phyloP scores from a whole-genome alignment of 1,140 invertebrate genomes.

The Aphidius gifuensis region DNA sequence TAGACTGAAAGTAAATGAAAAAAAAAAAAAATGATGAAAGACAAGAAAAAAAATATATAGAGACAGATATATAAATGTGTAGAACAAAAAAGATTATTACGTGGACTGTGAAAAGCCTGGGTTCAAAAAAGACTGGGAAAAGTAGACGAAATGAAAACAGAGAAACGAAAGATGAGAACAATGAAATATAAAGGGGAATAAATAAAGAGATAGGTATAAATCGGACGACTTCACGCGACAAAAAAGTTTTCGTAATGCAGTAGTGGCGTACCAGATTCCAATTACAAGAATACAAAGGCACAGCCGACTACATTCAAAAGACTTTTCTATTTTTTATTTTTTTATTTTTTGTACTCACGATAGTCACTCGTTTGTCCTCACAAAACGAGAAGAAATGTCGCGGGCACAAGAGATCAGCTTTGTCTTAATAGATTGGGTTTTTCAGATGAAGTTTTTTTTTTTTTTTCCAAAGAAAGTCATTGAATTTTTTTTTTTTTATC shows the following conservation, averaged over 20 bases:
- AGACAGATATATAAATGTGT: background rate
- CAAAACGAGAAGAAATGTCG: conserved; percentile 4
- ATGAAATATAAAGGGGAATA: conserved; percentile 12
- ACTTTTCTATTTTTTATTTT: background rate
- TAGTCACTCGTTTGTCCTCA: background rate
- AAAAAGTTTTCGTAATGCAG: conserved; percentile 9
- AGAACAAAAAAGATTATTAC: too few species aligned
- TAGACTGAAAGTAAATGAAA: background rate
- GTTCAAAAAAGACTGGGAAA: background rate
- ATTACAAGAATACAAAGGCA: conserved; percentile 20
- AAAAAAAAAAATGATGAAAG: background rate
- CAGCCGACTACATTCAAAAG: background rate
- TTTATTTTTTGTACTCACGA: conserved; percentile 2
- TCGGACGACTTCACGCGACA: conserved; percentile 12
- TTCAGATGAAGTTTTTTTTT: background rate
- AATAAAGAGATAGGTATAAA: conserved; percentile 9
- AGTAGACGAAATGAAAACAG: conserved; percentile 3
- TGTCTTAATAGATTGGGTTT: conserved; percentile 8
- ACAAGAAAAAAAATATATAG: conserved; percentile 1
- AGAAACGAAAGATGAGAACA: conserved; percentile 15
- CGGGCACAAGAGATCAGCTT: conserved; percentile 3
- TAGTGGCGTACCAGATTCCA: conserved; percentile 11
- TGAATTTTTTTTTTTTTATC: too few species aligned
- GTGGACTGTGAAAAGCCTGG: too few species aligned
- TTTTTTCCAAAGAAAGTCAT: too few species aligned